Percentiles rank a stretch among this genome's conserved stretches.
These are phyloP conservation scores for Clunio marinus DNA, from an alignment of 2,888 invertebrate genomes.

Conservation along the genomic window DNA sequence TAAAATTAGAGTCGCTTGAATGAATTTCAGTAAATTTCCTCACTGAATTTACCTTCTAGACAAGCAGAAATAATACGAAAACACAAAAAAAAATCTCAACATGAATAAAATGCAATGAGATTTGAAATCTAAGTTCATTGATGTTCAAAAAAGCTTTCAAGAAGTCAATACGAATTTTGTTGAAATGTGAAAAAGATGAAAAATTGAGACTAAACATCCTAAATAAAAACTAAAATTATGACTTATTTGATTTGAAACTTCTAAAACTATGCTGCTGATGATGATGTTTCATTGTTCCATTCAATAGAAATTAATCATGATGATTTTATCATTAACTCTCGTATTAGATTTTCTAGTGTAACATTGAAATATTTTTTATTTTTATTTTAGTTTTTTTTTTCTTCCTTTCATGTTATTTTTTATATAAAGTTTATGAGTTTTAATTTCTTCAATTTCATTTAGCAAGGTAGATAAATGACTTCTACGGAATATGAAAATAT, in stretches of 20 bases:
- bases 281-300: slow-evolving; percentile 7
- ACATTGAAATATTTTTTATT: slow-evolving; percentile 38
- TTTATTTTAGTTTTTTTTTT: slow-evolving; percentile 22
- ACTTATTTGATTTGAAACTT: slow-evolving; percentile 11
- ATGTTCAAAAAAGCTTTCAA: no score
- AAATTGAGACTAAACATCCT: background rate
- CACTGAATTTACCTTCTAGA: no score
- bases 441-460: background rate
- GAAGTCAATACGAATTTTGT: no score
- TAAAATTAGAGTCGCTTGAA: no score
- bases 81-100: no score
- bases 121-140: no score
- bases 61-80: no score
- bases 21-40: no score
- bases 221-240: background rate
- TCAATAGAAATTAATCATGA: background rate
- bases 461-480: background rate
- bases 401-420: background rate
- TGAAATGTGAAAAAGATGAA: no score
- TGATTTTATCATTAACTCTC: background rate
- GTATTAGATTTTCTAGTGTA: slow-evolving; percentile 38
- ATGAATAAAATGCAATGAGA: no score
- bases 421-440: slow-evolving; percentile 15
- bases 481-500: background rate
- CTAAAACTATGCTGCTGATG: slow-evolving; percentile 7